Evolutionary conservation across 1,140 invertebrate genomes (phyloP).

Genomic region (Drosophila busckii): DNA sequence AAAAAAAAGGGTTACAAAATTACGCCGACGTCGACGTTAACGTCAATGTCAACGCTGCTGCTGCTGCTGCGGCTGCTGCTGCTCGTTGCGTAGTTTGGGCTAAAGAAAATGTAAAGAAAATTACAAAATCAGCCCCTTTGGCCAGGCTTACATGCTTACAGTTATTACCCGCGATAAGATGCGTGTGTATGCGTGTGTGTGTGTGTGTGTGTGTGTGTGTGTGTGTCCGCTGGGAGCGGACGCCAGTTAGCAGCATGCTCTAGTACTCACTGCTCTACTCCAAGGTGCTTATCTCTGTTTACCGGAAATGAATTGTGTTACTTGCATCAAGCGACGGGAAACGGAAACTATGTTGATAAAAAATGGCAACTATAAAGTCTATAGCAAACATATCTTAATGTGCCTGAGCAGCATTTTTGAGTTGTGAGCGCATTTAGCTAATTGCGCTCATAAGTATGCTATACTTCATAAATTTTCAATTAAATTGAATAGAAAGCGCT

Average conservation of each 20-base stretch:
- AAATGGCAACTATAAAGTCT: no score
- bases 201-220: constrained; percentile 10
- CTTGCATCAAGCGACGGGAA: constrained; percentile 46
- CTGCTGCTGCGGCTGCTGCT: constrained; percentile 14
- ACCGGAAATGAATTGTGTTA: constrained; percentile 67
- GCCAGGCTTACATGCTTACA: constrained; percentile 76
- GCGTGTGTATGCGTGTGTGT: constrained; percentile 24
- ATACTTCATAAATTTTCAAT: no score
- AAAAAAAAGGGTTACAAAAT: constrained; percentile 45
- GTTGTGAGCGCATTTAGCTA: no score
- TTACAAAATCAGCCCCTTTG: constrained; percentile 73
- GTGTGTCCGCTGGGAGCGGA: constrained; percentile 12
- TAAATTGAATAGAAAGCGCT: no score
- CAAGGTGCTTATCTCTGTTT: constrained; percentile 43
- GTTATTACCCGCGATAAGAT: constrained; percentile 76
- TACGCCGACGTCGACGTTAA: constrained; percentile 15
- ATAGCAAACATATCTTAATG: no score
- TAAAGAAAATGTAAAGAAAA: constrained; percentile 76
- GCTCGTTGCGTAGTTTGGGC: no score
- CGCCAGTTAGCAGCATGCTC: background rate
- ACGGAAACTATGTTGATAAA: no score
- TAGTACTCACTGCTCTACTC: no score
- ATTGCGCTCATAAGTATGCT: no score
- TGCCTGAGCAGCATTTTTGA: no score
- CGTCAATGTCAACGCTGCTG: background rate